These are phyloP conservation scores for Selene dorsalis DNA, from an alignment of 2,797 vertebrate species.

Conservation along the genomic window DNA sequence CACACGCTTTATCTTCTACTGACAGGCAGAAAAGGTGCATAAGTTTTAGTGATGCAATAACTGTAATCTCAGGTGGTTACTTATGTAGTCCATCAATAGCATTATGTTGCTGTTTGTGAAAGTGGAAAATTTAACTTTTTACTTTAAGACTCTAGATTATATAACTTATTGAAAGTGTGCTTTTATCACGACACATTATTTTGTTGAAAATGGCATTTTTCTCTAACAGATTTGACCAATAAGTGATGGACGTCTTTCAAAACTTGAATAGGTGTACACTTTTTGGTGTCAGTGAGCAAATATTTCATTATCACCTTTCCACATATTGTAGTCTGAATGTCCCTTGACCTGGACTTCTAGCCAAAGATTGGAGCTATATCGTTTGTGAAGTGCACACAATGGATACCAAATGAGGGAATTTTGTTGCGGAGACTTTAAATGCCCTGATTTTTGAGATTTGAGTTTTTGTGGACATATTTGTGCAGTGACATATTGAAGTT, in stretches of 20 bases:
- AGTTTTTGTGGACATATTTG: neutral
- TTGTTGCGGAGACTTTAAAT: neutral
- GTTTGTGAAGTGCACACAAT: neutral
- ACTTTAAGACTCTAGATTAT: neutral
- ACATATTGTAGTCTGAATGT: too few relatives aligned
- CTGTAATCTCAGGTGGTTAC: neutral
- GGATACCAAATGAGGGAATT: neutral
- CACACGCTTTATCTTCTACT: slow-evolving; percentile 27
- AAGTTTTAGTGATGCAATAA: slow-evolving; percentile 17
- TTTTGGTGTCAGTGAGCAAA: too few relatives aligned
- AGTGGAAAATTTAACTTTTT: neutral
- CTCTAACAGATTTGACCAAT: neutral
- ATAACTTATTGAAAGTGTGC: neutral
- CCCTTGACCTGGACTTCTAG: too few relatives aligned
- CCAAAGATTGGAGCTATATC: too few relatives aligned
- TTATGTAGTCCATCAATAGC: neutral
- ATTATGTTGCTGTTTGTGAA: neutral
- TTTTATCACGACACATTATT: neutral
- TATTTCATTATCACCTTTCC: too few relatives aligned
- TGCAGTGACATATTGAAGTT: neutral
- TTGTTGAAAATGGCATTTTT: neutral
- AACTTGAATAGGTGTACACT: too few relatives aligned
- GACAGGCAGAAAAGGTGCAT: slow-evolving; percentile 21
- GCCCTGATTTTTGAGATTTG: neutral
- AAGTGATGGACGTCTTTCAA: neutral